A percentile compares a stretch with the other conserved stretches of the same genome.
Evolutionary conservation across 2,113 vertebrate species (phyloP).

Genomic region (human): GRCh38 chr5:150535001-150535500

Average conservation of each 20-base stretch:
- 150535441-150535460: background rate
- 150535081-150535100: background rate
- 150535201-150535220: background rate
- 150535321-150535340: background rate
- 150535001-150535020: slow-evolving; percentile 98
- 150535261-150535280: background rate
- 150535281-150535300: background rate
- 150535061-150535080: background rate
- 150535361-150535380: background rate
- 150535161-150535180: background rate
- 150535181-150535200: background rate
- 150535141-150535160: background rate
- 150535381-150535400: background rate
- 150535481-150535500: background rate
- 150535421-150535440: background rate
- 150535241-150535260: background rate
- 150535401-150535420: background rate
- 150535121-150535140: background rate
- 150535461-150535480: background rate
- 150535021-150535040: slow-evolving; percentile 87
- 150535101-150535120: background rate
- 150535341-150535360: background rate
- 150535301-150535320: background rate
- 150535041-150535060: background rate
- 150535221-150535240: background rate